Evolutionary conservation across 2,797 vertebrate genomes (phyloP).

Genomic region (Macropodus opercularis): DNA sequence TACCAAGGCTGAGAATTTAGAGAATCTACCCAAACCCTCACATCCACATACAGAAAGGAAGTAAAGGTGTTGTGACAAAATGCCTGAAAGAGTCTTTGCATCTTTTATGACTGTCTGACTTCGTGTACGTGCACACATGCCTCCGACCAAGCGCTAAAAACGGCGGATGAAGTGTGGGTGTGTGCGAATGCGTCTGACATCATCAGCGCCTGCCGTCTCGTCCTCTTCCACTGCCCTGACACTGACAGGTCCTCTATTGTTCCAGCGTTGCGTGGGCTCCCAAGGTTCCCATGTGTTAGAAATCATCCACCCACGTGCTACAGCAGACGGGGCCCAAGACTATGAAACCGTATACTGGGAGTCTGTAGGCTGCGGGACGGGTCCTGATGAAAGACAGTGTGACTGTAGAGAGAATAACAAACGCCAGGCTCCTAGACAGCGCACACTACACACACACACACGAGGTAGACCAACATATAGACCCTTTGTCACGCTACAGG

Average conservation of each 20-base stretch:
- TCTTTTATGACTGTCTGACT: no score
- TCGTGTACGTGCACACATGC: conserved; percentile 40
- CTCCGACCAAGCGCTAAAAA: conserved; percentile 35
- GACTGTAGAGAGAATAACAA: conserved; percentile 79
- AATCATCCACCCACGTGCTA: conserved; percentile 88
- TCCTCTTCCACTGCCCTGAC: conserved; percentile 67
- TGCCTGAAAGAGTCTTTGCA: no score
- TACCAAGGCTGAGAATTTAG: neutral
- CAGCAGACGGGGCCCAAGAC: conserved; percentile 77
- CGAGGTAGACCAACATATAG: conserved; percentile 31
- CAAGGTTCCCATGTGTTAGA: conserved; percentile 86
- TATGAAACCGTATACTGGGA: conserved; percentile 81
- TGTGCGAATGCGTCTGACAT: conserved; percentile 81
- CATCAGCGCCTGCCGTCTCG: conserved; percentile 70
- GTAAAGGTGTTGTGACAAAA: no score
- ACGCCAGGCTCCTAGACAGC: conserved; percentile 76
- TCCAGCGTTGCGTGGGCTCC: conserved; percentile 78
- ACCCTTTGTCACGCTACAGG: conserved; percentile 72
- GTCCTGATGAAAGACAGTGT: conserved; percentile 86
- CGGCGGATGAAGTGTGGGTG: conserved; percentile 68
- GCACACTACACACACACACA: conserved; percentile 42
- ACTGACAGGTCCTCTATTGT: conserved; percentile 86
- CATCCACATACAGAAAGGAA: no score
- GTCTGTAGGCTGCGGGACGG: conserved; percentile 79
- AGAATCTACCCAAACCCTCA: no score